Percentiles rank a stretch among this genome's conserved stretches.
phyloP scores from a whole-genome alignment of 2,113 vertebrate genomes.

The Coptodon rendalli region DNA sequence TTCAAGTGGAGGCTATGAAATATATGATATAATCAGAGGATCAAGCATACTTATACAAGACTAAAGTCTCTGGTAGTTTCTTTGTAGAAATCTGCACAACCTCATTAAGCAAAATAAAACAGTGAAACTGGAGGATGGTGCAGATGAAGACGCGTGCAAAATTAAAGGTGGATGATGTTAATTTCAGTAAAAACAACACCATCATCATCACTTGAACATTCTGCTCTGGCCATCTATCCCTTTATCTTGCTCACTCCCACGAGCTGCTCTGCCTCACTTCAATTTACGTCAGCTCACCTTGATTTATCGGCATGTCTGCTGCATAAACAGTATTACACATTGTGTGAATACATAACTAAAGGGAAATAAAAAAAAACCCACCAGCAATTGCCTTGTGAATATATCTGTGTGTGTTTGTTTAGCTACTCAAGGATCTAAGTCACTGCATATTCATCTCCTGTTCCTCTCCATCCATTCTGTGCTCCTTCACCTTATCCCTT shows the following conservation, averaged over 20 bases:
- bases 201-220: not conserved
- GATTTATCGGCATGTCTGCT: constrained; percentile 5
- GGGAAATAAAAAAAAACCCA: not conserved
- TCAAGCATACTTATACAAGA: not conserved
- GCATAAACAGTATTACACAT: not conserved
- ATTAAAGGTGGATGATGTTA: not conserved
- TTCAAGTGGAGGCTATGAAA: not conserved
- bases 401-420: not conserved
- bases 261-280: constrained; percentile 16
- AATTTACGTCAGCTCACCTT: constrained; percentile 12
- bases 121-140: not conserved
- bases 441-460: not conserved
- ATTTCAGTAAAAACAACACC: not conserved
- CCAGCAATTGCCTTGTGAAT: not conserved
- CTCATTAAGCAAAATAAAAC: not conserved
- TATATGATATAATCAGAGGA: not conserved
- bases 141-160: not conserved
- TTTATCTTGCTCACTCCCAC: not conserved
- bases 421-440: not conserved
- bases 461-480: not conserved
- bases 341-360: not conserved
- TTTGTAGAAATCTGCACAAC: not conserved
- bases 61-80: not conserved
- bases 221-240: not conserved
- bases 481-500: constrained; percentile 31